phyloP scores from a whole-genome alignment of 2,888 invertebrate species.

The Amphipyra berbera region DNA sequence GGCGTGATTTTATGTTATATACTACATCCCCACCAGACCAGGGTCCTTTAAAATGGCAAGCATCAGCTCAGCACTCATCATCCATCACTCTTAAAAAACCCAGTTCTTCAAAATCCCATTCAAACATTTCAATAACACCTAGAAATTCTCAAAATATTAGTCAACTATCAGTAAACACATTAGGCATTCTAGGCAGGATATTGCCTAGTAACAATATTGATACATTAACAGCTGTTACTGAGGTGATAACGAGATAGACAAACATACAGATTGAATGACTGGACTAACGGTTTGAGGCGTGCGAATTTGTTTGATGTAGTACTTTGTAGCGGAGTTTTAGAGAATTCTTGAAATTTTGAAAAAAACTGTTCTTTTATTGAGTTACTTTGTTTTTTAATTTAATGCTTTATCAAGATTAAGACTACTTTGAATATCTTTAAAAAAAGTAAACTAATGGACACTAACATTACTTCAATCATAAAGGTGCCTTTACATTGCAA shows the following conservation, averaged over 20 bases:
- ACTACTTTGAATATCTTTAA: no score
- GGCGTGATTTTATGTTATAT: no score
- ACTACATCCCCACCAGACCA: no score
- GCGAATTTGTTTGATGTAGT: constrained; percentile 6
- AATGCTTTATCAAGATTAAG: no score
- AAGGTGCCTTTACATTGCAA: no score
- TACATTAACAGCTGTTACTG: constrained; percentile 1
- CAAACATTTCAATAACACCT: background rate
- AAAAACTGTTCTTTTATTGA: no score
- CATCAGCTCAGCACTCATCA: no score
- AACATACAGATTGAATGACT: constrained; percentile 9
- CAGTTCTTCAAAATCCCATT: background rate
- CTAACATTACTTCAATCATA: no score
- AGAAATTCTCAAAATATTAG: constrained; percentile 3
- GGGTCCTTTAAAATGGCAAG: background rate
- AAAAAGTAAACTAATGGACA: no score
- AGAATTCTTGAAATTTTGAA: background rate
- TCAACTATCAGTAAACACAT: background rate
- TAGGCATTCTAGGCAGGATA: background rate
- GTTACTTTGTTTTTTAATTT: background rate
- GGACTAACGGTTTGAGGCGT: background rate
- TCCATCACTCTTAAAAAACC: no score
- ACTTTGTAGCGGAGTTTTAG: background rate
- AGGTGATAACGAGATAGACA: constrained; percentile 8
- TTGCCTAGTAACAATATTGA: constrained; percentile 15